Evolutionary conservation across 2,888 invertebrate genomes (phyloP), one percentile per base, ranked within the genome.

Genomic region (Troides oblongomaculatus): DNA sequence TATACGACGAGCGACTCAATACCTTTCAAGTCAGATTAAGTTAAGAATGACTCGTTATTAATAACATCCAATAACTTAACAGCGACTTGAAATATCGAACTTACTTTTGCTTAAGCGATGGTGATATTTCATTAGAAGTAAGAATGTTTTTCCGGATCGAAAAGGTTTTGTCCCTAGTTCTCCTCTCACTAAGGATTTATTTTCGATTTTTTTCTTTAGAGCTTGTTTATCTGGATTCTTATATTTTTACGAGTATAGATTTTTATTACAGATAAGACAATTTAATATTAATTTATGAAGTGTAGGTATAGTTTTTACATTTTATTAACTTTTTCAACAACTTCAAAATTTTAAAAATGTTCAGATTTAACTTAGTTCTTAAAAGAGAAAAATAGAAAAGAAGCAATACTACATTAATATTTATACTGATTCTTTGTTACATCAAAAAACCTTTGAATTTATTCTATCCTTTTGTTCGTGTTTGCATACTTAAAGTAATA

Each of bases 1-100:
- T 84, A 82, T 85, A 85, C 88, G 87, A 88, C 85, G 82, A 80
- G 81, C 83, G 84, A 85, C 87, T 89, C 89, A 84, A 88, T 85
- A 86, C 88, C 84, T 89, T 86, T 89, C 88, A 89, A 92, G 90
- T 89, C 90, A 88, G 92, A 92, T 92, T 91, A 92, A 89, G 88
- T 90, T 88, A 89, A 86, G 87, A 88, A 89, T 89, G 88, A 84
- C 84, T 82, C 81, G 82, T 91, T 92, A 90, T 91, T 91, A 91
- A 92, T 91, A 92, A 88, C 89, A 81, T 83, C 87, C 91, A 90
- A 92, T 92, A 92, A 90, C 84, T 92, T 89, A 90, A 84, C 83
- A 79, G 80, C 78, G 77, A 83, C 85, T 89, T 91, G 90, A 91
- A 90, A 90, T 91, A 92, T 92, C 88, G 89, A 84, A 88, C 85